Conservation (phyloP, 2,888 invertebrate species). For the Notodonta dromedarius region DNA sequence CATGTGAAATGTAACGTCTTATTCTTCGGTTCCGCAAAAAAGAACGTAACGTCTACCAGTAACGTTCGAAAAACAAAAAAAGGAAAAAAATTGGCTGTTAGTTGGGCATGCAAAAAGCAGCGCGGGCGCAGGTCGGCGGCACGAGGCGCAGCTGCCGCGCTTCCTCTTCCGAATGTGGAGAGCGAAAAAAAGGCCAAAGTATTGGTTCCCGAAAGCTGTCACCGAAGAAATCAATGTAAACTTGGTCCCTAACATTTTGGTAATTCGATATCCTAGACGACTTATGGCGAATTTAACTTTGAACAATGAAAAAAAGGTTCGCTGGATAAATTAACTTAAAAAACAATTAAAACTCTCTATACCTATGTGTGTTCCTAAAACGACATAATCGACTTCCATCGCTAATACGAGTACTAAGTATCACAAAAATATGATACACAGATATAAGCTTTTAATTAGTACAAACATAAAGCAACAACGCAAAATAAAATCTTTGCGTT, state of each 20-base stretch:
- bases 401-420: too few relatives aligned
- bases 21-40: constrained; percentile 38
- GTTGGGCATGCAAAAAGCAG: constrained; percentile 72
- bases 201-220: constrained; percentile 70
- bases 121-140: constrained; percentile 65
- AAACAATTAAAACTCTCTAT: too few relatives aligned
- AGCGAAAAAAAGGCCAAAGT: constrained; percentile 55
- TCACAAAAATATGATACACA: too few relatives aligned
- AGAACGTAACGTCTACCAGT: constrained; percentile 28
- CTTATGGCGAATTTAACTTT: background rate
- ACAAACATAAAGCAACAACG: background rate
- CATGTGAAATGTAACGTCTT: constrained; percentile 42
- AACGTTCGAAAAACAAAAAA: constrained; percentile 60
- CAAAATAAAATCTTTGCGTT: background rate
- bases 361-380: too few relatives aligned
- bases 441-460: too few relatives aligned
- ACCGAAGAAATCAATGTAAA: constrained; percentile 60
- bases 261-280: constrained; percentile 30
- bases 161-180: constrained; percentile 76
- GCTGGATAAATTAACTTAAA: background rate
- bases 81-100: constrained; percentile 58
- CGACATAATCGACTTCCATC: too few relatives aligned
- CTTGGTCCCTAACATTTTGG: constrained; percentile 34
- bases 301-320: background rate
- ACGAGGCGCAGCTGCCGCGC: constrained; percentile 78